Conservation (phyloP, 2,113 vertebrate genomes). For the Gasterosteus aculeatus region DNA sequence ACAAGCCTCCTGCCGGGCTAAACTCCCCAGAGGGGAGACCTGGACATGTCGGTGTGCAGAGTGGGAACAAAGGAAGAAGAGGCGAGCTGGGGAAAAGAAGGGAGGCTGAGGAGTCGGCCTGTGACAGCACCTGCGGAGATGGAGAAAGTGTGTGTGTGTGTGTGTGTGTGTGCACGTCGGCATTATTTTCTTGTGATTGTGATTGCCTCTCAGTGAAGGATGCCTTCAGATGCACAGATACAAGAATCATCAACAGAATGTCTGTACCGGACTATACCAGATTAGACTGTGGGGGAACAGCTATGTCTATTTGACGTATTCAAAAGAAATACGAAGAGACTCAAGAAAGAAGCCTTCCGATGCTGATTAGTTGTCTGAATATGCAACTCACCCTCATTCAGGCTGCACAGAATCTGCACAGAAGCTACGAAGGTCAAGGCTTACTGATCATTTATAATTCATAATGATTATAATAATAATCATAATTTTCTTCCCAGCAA, state of each 20-base stretch:
- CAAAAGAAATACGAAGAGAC: slow-evolving; percentile 29
- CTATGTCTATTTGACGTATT: slow-evolving; percentile 37
- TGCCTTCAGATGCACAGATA: slow-evolving; percentile 58
- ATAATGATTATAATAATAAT: slow-evolving; percentile 10
- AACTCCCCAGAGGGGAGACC: slow-evolving; percentile 78
- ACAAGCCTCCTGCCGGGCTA: slow-evolving; percentile 80
- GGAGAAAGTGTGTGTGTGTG: slow-evolving; percentile 39
- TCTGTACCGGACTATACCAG: slow-evolving; percentile 1
- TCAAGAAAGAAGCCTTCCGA: slow-evolving; percentile 11
- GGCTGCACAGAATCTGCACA: slow-evolving; percentile 5
- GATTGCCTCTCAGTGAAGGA: slow-evolving; percentile 42
- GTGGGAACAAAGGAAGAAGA: slow-evolving; percentile 80
- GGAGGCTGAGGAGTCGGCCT: slow-evolving; percentile 71
- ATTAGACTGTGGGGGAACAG: slow-evolving; percentile 24
- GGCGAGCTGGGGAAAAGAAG: slow-evolving; percentile 63
- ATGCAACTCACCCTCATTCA: not conserved
- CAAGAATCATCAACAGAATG: slow-evolving; percentile 30
- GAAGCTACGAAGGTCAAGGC: slow-evolving; percentile 13
- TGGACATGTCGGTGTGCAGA: slow-evolving; percentile 80
- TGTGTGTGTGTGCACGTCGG: slow-evolving; percentile 38
- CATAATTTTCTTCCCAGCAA: slow-evolving; percentile 20
- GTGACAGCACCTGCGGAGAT: slow-evolving; percentile 74
- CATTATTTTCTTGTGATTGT: slow-evolving; percentile 61
- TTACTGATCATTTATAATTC: slow-evolving; percentile 20
- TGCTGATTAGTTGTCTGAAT: slow-evolving; percentile 33